Conservation (phyloP, 2,888 invertebrate species). For the Cerastoderma edule region DNA sequence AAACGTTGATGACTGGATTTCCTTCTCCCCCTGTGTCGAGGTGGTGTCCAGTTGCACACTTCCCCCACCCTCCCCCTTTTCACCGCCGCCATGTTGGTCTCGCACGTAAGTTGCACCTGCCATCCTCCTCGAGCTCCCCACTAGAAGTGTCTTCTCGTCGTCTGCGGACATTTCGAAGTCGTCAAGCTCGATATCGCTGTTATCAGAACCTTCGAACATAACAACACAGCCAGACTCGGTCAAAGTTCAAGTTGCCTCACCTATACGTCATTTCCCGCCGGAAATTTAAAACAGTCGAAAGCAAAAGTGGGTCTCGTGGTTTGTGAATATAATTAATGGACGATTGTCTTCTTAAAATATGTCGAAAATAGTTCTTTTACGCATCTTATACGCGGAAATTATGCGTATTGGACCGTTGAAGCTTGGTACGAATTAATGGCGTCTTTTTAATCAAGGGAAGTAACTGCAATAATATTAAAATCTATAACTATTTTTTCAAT, state of each 20-base stretch:
- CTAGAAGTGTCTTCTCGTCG: constrained; percentile 45
- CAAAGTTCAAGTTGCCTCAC: constrained; percentile 27
- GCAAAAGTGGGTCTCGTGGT: too few relatives aligned
- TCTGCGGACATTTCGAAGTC: constrained; percentile 47
- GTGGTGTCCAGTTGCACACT: constrained; percentile 32
- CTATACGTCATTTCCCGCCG: not conserved
- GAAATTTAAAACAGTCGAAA: too few relatives aligned
- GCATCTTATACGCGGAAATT: too few relatives aligned
- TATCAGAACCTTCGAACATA: constrained; percentile 47
- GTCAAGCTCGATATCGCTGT: constrained; percentile 53
- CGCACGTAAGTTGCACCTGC: constrained; percentile 34
- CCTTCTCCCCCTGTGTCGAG: not conserved
- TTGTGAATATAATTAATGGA: too few relatives aligned
- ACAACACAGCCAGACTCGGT: constrained; percentile 30
- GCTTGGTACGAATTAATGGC: too few relatives aligned
- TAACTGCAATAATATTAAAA: too few relatives aligned
- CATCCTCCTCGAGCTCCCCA: constrained; percentile 38
- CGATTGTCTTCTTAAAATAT: too few relatives aligned
- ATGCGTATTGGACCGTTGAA: too few relatives aligned
- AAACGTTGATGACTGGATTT: constrained; percentile 50
- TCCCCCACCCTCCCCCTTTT: constrained; percentile 21
- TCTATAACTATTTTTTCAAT: too few relatives aligned
- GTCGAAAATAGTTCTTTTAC: too few relatives aligned
- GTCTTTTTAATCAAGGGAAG: constrained; percentile 1
- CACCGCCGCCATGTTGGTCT: not conserved